Base-by-base conservation (phyloP, 2,797 vertebrate genomes). In the Alcedo quadribrachys region DNA sequence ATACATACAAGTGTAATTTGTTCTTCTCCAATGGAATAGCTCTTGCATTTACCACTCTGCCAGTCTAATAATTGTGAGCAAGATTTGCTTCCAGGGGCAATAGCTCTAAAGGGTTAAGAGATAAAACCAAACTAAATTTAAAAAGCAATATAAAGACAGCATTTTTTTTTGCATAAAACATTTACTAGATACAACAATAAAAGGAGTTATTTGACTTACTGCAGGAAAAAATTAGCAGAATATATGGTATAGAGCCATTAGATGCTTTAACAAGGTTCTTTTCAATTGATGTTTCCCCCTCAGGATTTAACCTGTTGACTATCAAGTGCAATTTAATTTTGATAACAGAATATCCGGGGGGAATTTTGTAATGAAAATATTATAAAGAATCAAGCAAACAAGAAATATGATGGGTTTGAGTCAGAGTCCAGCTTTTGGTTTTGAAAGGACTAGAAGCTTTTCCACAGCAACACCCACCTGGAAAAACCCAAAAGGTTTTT, bases 241-340 rank as follows among this genome's bases (percentile, higher is more conserved):
- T 91, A 50, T 76, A 65, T 1, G 0, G 60, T 70, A 83, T 40
- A 70, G 50, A 68, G 60, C 81, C 61, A 87, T 89, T 86, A 92
- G 5, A 81, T 63, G 57, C 53, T 92, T 89, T 91, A 93, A 90
- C 50, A 90, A 82, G 86, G 43, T 84, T 87, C 78, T 68, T 87
- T n/a, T 66, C 73, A 89, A 32, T 62, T 33, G 79, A 55, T 53
- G 28, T 85, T 94, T 92, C 73, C 87, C 90, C 78, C 90, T 91
- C 65, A 58, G 82, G 92, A 93, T 93, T 96, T 91, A 94, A 95
- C 79, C 51, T 92, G 73, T 87, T 87, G 73, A 85, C 94, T 96
- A 91, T 83, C 65, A 83, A 91, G 74, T 48, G 55, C 78, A 93
- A 91, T 94, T 90, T 95, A 87, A 93, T 96, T 95, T 89, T 91